A percentile compares a stretch with the other conserved stretches of the same genome.
Conservation (phyloP, 2,113 vertebrate genomes). For the Callaeas wilsoni region DNA sequence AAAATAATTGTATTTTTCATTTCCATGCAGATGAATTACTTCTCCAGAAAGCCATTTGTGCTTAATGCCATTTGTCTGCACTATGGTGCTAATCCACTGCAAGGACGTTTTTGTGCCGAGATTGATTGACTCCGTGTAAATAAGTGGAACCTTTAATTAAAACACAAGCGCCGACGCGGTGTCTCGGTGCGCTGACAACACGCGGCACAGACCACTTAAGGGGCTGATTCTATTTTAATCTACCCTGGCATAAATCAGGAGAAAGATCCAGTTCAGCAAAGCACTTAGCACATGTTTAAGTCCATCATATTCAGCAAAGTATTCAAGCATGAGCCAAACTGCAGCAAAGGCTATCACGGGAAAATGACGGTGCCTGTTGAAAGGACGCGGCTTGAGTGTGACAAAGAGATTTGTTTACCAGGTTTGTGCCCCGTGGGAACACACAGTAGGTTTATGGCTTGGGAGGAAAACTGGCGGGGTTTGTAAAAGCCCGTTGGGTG, state of each 20-base stretch:
- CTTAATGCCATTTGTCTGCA: constrained; percentile 51
- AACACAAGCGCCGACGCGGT: background rate
- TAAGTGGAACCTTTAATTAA: constrained; percentile 66
- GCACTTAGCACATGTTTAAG: constrained; percentile 62
- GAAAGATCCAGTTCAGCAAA: constrained; percentile 34
- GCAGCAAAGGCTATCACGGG: background rate
- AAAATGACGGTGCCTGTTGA: background rate
- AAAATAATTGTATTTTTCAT: constrained; percentile 61
- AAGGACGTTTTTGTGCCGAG: background rate
- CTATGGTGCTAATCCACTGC: constrained; percentile 35
- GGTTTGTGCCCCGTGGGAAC: background rate
- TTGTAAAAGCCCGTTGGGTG: constrained; percentile 15
- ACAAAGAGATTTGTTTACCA: background rate
- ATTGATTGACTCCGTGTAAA: constrained; percentile 60
- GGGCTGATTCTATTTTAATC: constrained; percentile 46
- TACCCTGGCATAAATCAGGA: constrained; percentile 40
- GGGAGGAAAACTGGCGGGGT: background rate
- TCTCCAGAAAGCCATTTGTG: constrained; percentile 50
- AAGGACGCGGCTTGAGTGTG: background rate
- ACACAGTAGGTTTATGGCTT: background rate
- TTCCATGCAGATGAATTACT: constrained; percentile 46
- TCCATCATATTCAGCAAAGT: constrained; percentile 30
- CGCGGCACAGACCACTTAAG: background rate
- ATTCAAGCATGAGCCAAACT: background rate
- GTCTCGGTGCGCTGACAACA: background rate